A percentile compares a stretch with the other conserved stretches of the same genome.
These are phyloP conservation scores for Amiota mariae DNA, from an alignment of 2,888 invertebrate genomes.

Conservation along the genomic window DNA sequence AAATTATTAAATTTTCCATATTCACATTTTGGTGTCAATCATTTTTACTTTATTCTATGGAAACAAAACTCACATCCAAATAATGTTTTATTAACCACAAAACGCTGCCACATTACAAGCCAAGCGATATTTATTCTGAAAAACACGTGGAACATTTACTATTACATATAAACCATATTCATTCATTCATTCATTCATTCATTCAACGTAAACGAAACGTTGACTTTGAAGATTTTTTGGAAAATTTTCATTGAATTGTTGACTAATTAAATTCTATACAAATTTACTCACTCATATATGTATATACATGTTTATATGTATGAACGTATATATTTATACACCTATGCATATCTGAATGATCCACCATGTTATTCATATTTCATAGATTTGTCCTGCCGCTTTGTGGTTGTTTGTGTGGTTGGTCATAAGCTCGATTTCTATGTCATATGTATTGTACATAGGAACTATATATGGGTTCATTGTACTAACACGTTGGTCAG, in stretches of 20 bases:
- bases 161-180: not conserved
- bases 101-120: not conserved
- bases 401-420: not conserved
- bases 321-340: not conserved
- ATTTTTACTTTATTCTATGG: constrained; percentile 1
- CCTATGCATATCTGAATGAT: not conserved
- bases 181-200: not conserved
- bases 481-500: not conserved
- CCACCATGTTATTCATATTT: constrained; percentile 19
- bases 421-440: not conserved
- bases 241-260: constrained; percentile 22
- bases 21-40: constrained; percentile 28
- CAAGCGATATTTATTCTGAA: not conserved
- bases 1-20: not conserved
- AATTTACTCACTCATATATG: not conserved
- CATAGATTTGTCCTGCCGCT: not conserved
- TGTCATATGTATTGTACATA: not conserved
- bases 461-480: not conserved
- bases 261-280: constrained; percentile 29
- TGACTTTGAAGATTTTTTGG: constrained; percentile 17
- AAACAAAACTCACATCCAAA: not conserved
- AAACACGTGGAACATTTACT: not conserved
- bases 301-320: not conserved
- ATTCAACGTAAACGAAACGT: not conserved
- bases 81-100: not conserved